Conservation (phyloP, 2,888 invertebrate species). For the Lepidochitona cinerea region DNA sequence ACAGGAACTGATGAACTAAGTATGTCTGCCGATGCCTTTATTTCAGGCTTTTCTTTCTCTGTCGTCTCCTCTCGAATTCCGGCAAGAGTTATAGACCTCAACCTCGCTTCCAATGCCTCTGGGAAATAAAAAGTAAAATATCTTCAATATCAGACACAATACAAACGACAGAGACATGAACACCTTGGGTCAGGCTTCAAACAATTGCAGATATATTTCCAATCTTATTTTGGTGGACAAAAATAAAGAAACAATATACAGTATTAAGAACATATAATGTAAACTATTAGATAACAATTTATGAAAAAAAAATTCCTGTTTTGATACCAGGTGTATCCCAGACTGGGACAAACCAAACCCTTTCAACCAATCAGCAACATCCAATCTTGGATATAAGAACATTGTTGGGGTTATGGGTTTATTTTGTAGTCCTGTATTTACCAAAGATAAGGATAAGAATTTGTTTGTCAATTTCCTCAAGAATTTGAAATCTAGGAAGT, state of each 20-base stretch:
- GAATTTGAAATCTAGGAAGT: too few species aligned
- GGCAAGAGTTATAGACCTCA: neutral
- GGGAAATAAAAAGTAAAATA: neutral
- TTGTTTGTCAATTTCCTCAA: too few species aligned
- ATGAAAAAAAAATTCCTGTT: too few species aligned
- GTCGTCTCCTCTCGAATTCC: neutral
- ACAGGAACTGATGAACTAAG: conserved; percentile 1
- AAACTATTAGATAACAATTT: neutral
- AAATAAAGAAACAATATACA: too few species aligned
- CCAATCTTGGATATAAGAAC: too few species aligned
- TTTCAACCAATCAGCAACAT: too few species aligned
- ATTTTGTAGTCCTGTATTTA: too few species aligned
- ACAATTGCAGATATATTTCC: neutral
- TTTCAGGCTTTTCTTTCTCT: neutral
- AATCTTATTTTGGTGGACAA: too few species aligned
- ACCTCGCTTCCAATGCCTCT: neutral
- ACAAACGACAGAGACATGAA: neutral
- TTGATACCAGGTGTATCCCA: too few species aligned
- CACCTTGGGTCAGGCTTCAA: neutral
- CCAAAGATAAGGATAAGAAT: too few species aligned
- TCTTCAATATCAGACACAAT: neutral
- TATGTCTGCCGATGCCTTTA: neutral
- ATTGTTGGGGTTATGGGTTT: too few species aligned
- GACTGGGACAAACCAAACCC: too few species aligned
- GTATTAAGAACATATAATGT: neutral